Percentiles rank a stretch among this genome's conserved stretches.
Evolutionary conservation across 2,113 vertebrate genomes (phyloP).

Genomic region (Sturnira hondurensis): DNA sequence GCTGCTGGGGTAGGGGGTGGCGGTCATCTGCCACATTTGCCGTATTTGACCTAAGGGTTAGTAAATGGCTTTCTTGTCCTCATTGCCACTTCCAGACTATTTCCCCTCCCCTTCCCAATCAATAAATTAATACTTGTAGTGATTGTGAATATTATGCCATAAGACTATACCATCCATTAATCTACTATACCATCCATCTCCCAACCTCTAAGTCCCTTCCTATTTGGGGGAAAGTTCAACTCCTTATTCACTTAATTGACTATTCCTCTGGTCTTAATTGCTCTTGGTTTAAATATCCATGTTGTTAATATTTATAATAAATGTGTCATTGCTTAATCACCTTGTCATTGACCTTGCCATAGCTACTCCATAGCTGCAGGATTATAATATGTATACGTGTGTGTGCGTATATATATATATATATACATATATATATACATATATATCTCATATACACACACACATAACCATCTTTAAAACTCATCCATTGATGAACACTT

Average conservation of each 20-base stretch:
- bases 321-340: neutral
- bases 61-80: neutral
- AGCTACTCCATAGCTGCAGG: neutral
- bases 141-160: neutral
- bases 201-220: neutral
- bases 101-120: neutral
- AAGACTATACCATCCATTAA: neutral
- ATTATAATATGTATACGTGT: neutral
- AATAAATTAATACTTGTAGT: neutral
- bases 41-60: neutral
- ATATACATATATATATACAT: neutral
- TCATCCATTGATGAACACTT: neutral
- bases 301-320: neutral
- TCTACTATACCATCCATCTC: neutral
- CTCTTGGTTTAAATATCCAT: neutral
- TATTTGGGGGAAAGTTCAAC: neutral
- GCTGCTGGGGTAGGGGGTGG: neutral
- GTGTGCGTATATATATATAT: fast-evolving
- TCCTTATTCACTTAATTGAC: neutral
- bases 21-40: neutral
- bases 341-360: neutral
- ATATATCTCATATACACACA: no score
- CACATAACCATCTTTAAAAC: no score
- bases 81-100: neutral
- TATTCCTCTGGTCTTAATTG: neutral